Conservation (phyloP, 2,113 vertebrate species). For the Ariopsis seemanni region DNA sequence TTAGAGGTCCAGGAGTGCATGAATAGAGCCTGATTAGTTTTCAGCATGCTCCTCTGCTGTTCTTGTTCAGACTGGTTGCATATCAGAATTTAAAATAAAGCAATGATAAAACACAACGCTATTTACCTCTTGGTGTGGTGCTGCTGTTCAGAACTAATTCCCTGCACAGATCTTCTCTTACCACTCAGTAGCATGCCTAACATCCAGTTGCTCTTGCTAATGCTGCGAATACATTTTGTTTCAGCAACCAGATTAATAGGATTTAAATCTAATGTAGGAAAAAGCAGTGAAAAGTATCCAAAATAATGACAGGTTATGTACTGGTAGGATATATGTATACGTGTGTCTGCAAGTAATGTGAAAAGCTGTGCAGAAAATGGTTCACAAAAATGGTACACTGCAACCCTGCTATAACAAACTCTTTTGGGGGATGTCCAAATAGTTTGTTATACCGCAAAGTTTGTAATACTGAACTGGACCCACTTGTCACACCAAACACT, state of each 20-base stretch:
- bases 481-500: no score
- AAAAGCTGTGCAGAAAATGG: not conserved
- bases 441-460: no score
- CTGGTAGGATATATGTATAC: not conserved
- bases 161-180: constrained; percentile 14
- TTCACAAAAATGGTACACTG: not conserved
- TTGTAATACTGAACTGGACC: no score
- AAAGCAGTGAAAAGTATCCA: constrained; percentile 17
- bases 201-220: constrained; percentile 10
- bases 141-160: constrained; percentile 47
- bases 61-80: constrained; percentile 22
- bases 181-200: not conserved
- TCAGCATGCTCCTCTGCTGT: constrained; percentile 3
- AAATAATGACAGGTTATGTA: not conserved
- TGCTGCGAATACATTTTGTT: constrained; percentile 11
- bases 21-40: constrained; percentile 37
- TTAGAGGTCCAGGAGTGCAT: constrained; percentile 20
- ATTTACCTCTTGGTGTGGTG: constrained; percentile 1
- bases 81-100: constrained; percentile 25
- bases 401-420: no score
- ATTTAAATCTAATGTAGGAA: constrained; percentile 35
- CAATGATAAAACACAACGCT: constrained; percentile 36
- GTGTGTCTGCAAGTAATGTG: not conserved
- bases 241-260: not conserved
- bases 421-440: no score